Percentiles rank a stretch among this genome's conserved stretches.
These are phyloP conservation scores for Capromys pilorides DNA, from an alignment of 2,797 vertebrate genomes.

Conservation along the genomic window DNA sequence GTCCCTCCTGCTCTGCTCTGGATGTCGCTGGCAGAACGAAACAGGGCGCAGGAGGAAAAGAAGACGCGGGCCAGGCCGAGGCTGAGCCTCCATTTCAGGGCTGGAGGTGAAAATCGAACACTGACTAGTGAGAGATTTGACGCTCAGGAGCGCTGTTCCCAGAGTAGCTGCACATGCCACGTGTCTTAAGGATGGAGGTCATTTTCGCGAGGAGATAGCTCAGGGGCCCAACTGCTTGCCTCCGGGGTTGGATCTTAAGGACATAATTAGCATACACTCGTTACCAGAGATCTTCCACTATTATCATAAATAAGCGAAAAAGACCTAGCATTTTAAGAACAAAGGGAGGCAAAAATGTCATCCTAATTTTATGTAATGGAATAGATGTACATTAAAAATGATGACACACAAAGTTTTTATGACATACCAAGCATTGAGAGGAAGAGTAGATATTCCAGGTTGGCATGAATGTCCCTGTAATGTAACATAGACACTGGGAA, in stretches of 20 bases:
- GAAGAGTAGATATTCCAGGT: not conserved
- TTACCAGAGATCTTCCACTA: not conserved
- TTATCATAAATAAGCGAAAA: not conserved
- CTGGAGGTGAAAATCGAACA: not conserved
- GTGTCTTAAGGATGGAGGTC: not conserved
- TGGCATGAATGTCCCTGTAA: not conserved
- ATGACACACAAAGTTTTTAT: not conserved
- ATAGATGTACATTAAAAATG: not conserved
- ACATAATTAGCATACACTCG: not conserved
- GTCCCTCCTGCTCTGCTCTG: not conserved
- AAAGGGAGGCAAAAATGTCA: not conserved
- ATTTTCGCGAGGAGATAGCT: too few relatives aligned
- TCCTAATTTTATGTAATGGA: not conserved
- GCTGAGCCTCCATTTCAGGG: not conserved
- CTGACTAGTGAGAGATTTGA: not conserved
- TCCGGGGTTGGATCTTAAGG: not conserved
- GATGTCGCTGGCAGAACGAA: not conserved
- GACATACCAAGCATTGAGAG: not conserved
- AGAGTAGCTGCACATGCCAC: not conserved
- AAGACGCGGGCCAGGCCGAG: not conserved
- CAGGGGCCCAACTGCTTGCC: too few relatives aligned
- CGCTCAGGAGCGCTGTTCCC: not conserved
- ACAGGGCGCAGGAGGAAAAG: not conserved
- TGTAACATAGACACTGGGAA: not conserved
- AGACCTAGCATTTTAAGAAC: not conserved